Conservation (phyloP, 2,888 invertebrate genomes). For the Tanypteryx hageni region DNA sequence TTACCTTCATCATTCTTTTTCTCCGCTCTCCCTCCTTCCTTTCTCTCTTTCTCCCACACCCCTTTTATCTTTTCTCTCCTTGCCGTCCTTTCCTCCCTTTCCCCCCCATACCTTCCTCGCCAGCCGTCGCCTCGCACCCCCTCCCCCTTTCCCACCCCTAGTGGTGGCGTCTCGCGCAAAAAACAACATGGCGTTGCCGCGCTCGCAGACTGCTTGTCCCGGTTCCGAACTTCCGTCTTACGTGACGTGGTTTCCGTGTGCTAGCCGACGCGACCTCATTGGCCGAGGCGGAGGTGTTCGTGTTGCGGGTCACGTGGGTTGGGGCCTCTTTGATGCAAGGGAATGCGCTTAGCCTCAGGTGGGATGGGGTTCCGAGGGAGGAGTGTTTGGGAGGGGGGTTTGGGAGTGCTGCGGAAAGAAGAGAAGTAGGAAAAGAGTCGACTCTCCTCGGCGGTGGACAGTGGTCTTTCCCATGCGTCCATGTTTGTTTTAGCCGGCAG, state of each 20-base stretch:
- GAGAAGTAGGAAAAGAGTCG: not conserved
- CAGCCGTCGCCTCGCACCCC: too few species aligned
- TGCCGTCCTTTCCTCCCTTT: not conserved
- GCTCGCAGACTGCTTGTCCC: conserved; percentile 36
- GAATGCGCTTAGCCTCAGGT: not conserved
- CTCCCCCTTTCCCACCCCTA: not conserved
- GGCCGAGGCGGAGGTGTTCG: not conserved
- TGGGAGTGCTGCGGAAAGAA: not conserved
- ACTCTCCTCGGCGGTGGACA: not conserved
- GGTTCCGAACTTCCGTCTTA: conserved; percentile 56
- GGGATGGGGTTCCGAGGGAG: not conserved
- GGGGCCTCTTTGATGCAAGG: conserved; percentile 5
- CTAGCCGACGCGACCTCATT: conserved; percentile 6
- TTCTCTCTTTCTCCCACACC: not conserved
- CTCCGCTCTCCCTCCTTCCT: not conserved
- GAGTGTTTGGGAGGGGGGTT: too few species aligned
- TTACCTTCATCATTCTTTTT: not conserved
- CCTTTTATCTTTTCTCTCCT: not conserved
- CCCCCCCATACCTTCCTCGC: too few species aligned
- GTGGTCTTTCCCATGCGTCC: conserved; percentile 27
- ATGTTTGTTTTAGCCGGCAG: not conserved
- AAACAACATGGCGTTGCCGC: conserved; percentile 38
- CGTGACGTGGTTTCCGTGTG: conserved; percentile 42
- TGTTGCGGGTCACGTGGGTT: conserved; percentile 2
- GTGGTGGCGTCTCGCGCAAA: not conserved